These are phyloP conservation scores for Lontra canadensis DNA, from an alignment of 2,113 vertebrate genomes.

Conservation along the genomic window DNA sequence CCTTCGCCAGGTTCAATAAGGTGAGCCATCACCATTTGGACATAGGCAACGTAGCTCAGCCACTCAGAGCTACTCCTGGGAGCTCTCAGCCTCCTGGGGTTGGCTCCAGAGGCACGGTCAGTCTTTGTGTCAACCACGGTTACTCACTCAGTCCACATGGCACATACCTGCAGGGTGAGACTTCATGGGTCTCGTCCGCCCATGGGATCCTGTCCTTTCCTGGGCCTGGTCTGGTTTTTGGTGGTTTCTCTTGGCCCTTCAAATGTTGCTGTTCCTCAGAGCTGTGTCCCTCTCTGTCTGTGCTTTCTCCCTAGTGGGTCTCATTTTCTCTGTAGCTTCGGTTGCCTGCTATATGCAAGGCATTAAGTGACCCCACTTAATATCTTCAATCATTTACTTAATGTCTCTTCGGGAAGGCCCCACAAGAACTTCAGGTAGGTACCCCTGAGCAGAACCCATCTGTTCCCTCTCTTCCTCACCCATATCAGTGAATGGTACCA, in stretches of 20 bases:
- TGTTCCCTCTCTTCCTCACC: background rate
- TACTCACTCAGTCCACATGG: background rate
- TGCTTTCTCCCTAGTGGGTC: background rate
- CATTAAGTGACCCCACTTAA: background rate
- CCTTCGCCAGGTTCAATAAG: slow-evolving; percentile 98
- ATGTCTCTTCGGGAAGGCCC: background rate
- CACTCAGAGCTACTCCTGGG: background rate
- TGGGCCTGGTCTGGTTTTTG: background rate
- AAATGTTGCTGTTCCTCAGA: background rate
- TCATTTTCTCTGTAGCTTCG: background rate
- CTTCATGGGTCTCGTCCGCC: background rate
- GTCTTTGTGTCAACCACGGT: background rate
- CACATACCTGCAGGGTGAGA: background rate
- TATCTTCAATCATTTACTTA: background rate
- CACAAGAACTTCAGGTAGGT: background rate
- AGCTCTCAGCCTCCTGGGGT: background rate
- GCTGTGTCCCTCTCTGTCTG: background rate
- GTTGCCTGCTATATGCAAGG: background rate
- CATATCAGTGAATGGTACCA: background rate
- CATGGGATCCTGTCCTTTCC: background rate
- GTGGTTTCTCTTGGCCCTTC: slow-evolving; percentile 37
- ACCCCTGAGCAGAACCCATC: background rate
- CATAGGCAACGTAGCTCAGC: background rate
- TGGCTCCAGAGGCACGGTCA: background rate
- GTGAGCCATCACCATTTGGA: slow-evolving; percentile 78